Conservation (phyloP, 1,140 invertebrate genomes). For the Ericerus pela region DNA sequence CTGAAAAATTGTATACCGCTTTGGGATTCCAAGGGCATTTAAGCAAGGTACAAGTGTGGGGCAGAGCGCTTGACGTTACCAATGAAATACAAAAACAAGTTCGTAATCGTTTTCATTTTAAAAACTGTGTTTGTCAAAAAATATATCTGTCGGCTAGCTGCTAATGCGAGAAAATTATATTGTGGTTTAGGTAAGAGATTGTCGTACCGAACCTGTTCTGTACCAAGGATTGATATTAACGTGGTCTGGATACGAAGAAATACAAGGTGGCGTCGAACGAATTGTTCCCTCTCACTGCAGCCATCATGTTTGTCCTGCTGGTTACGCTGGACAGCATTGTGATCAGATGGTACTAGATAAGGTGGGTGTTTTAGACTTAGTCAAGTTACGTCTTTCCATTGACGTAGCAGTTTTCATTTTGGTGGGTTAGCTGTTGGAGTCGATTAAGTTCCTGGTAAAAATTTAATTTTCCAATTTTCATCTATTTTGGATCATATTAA, state of each 20-base stretch:
- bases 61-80: constrained; percentile 71
- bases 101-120: constrained; percentile 14
- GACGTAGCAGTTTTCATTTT: too few species aligned
- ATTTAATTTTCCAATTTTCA: not conserved
- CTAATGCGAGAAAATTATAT: not conserved
- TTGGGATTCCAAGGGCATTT: constrained; percentile 86
- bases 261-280: constrained; percentile 74
- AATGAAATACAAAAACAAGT: constrained; percentile 88
- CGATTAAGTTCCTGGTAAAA: not conserved
- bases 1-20: constrained; percentile 59
- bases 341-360: constrained; percentile 72
- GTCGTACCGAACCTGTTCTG: constrained; percentile 77
- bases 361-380: too few species aligned
- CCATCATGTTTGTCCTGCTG: constrained; percentile 67
- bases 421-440: not conserved
- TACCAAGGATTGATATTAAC: constrained; percentile 72
- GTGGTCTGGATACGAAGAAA: constrained; percentile 85
- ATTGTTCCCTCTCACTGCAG: constrained; percentile 82
- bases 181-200: constrained; percentile 45
- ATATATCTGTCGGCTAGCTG: too few species aligned
- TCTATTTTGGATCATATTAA: not conserved
- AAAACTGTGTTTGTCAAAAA: not conserved
- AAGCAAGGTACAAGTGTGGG: constrained; percentile 90
- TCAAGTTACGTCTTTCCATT: too few species aligned
- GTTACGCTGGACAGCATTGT: constrained; percentile 69